Percentiles rank a stretch among this genome's conserved stretches.
These are phyloP conservation scores for Melanotus villosus DNA, from an alignment of 2,888 invertebrate genomes.

Conservation along the genomic window DNA sequence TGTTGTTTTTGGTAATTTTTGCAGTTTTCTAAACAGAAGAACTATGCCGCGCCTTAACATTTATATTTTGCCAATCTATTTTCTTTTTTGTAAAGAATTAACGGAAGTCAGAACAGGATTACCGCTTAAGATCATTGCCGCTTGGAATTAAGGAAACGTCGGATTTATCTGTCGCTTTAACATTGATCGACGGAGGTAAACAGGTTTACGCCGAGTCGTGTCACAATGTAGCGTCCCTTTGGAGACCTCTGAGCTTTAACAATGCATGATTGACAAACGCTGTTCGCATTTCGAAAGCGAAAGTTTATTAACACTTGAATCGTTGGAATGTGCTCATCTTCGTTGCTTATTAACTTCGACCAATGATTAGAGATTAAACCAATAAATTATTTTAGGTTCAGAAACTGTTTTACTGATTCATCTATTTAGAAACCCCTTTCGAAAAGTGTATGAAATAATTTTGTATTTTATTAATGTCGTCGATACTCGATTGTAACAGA, in stretches of 20 bases:
- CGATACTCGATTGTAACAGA: no score
- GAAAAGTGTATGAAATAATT: no score
- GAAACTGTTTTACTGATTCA: no score
- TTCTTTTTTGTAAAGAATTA: neutral
- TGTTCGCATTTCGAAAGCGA: neutral
- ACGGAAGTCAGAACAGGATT: neutral
- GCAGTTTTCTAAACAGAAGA: no score
- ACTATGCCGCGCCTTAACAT: neutral
- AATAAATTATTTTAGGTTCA: no score
- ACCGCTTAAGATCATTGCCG: slow-evolving; percentile 1
- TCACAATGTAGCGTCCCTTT: slow-evolving; percentile 13
- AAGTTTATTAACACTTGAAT: neutral
- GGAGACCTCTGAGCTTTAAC: slow-evolving; percentile 11
- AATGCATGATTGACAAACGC: neutral
- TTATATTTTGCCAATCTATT: neutral
- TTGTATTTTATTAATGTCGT: no score
- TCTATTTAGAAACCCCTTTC: no score
- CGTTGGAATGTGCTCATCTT: no score
- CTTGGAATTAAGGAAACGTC: slow-evolving; percentile 14
- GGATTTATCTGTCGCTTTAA: slow-evolving; percentile 18
- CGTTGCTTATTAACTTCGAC: no score
- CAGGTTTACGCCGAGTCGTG: slow-evolving; percentile 3
- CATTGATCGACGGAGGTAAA: slow-evolving; percentile 20
- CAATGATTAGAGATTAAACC: no score
- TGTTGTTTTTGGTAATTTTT: no score